Evolutionary conservation across 2,113 vertebrate genomes (phyloP), one percentile per base, ranked within the genome.

Genomic region (Hippocampus comes): DNA sequence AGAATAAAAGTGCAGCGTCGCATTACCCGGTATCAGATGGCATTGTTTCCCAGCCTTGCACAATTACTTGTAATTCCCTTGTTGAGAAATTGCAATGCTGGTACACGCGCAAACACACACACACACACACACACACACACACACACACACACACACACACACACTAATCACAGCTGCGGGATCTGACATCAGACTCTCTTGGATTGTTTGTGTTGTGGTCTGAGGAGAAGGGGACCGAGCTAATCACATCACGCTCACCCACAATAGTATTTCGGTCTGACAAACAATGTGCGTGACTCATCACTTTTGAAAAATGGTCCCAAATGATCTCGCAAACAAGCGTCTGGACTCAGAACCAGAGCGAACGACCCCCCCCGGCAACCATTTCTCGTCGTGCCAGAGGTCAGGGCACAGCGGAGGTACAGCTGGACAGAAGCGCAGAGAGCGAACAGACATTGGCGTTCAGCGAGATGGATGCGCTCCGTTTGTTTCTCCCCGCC

Each of bases 11-110:
- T 73, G 70, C 1, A 23, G 66, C 73, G 79, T 93, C 75, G 11
- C 9, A 61, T 93, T 87, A 72, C 87, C 48, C 55, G 77, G 60
- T 75, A 76, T 91, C 80, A 57, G 67, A 72, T 92, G 89, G 85
- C 84, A 73, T 84, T 72, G 77, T 68, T 48, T 79, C 71, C 78
- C 78, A 89, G 27, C 75, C 71, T 57, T 21, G 61, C 74, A 72
- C 83, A 86, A 89, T 87, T 71, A 75, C 63, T 72, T 61, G 76
- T 66, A 78, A 72, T 72, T 59, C 66, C 51, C 73, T 76, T 79
- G 67, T 84, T 85, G 43, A 63, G 79, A 49, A 71, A 76, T 81
- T 77, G 67, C 72, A 88, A 88, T 67, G 74, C 83, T 43, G 57
- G 75, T 88, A 89, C 90, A 88, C 79, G 43, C 75, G 69, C 80